Percentiles rank a stretch among this genome's conserved stretches.
Evolutionary conservation across 1,140 invertebrate genomes (phyloP).

Genomic region (Dendroctonus valens): DNA sequence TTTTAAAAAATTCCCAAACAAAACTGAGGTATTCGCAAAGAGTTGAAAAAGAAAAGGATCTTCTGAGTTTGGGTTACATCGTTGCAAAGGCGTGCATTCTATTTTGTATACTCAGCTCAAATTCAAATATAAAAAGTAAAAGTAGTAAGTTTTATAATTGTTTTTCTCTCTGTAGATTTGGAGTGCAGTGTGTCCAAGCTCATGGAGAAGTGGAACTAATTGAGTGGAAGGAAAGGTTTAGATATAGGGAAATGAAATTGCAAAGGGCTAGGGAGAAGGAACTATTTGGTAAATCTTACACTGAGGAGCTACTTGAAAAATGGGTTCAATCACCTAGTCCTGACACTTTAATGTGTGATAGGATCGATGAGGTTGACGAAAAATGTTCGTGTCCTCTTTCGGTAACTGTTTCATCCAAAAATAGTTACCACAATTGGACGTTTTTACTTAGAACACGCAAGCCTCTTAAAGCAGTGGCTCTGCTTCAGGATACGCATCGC

Average conservation of each 20-base stretch:
- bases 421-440: conserved; percentile 65
- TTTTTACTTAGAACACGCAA: conserved; percentile 59
- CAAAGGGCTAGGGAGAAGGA: conserved; percentile 67
- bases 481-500: conserved; percentile 70
- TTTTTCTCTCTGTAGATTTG: conserved; percentile 52
- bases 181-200: conserved; percentile 72
- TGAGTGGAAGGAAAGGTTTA: conserved; percentile 74
- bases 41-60: too few relatives aligned
- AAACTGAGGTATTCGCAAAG: too few relatives aligned
- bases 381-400: conserved; percentile 61
- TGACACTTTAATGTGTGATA: conserved; percentile 59
- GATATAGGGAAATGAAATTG: conserved; percentile 62
- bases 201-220: conserved; percentile 69
- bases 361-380: conserved; percentile 60
- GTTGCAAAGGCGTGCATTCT: too few relatives aligned
- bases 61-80: too few relatives aligned
- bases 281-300: conserved; percentile 59
- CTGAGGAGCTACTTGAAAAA: conserved; percentile 66
- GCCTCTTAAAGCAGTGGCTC: conserved; percentile 61
- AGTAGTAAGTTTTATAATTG: too few relatives aligned
- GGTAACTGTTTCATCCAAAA: conserved; percentile 66
- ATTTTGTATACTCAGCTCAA: too few relatives aligned
- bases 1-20: too few relatives aligned
- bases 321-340: conserved; percentile 61
- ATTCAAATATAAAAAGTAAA: too few relatives aligned